Conservation (phyloP, 2,888 invertebrate species). For the Thelaira solivaga region DNA sequence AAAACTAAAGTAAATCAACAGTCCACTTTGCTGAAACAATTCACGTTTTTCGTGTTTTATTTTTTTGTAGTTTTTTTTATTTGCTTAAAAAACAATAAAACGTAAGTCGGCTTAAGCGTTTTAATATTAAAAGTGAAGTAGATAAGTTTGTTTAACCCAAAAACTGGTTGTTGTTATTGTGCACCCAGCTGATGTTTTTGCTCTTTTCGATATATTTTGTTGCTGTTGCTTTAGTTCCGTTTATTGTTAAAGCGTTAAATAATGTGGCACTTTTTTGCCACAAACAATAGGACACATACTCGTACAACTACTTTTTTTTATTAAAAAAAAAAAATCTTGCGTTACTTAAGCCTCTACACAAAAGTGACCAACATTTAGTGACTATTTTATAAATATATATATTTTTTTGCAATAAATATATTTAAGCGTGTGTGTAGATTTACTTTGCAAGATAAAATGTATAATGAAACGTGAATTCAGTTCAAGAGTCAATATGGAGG, state of each 20-base stretch:
- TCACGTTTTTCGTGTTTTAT: slow-evolving; percentile 52
- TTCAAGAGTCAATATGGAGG: slow-evolving; percentile 39
- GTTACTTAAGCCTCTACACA: neutral
- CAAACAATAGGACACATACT: slow-evolving; percentile 39
- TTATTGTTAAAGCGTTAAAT: slow-evolving; percentile 55
- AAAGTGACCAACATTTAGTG: slow-evolving; percentile 52
- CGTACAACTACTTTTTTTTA: neutral
- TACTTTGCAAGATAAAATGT: slow-evolving; percentile 7
- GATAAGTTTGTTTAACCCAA: neutral
- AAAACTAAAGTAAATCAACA: slow-evolving; percentile 16
- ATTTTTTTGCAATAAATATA: neutral
- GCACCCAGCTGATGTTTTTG: neutral
- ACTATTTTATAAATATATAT: slow-evolving; percentile 1
- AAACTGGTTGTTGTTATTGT: slow-evolving; percentile 53
- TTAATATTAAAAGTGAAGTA: slow-evolving; percentile 9
- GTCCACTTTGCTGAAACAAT: slow-evolving; percentile 23
- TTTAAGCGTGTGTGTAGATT: neutral
- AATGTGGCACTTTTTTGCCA: slow-evolving; percentile 40
- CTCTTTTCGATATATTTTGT: slow-evolving; percentile 3
- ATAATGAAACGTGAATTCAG: slow-evolving; percentile 14
- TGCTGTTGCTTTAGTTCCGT: slow-evolving; percentile 55
- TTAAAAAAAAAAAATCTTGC: neutral
- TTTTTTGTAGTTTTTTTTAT: slow-evolving; percentile 2
- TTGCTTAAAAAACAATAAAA: neutral
- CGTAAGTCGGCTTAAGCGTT: neutral